Conservation (phyloP, 2,888 invertebrate species). For the Heterodera filipjevi region DNA sequence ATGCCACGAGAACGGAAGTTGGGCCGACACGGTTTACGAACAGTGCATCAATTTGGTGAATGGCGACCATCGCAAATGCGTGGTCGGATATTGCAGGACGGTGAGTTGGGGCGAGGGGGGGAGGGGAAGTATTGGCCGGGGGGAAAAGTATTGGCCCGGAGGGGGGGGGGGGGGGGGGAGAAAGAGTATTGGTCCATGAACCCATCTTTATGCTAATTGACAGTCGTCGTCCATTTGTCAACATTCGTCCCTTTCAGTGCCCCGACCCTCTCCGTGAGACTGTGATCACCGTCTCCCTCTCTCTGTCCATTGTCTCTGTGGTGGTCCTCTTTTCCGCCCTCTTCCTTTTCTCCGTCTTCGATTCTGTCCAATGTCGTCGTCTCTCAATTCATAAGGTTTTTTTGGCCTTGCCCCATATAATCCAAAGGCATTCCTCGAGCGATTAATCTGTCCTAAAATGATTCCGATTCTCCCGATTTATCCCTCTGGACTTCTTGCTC, state of each 20-base stretch:
- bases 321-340: constrained; percentile 59
- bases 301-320: constrained; percentile 61
- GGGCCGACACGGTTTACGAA: constrained; percentile 58
- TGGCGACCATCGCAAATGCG: constrained; percentile 52
- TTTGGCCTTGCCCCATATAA: neutral
- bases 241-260: constrained; percentile 50
- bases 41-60: constrained; percentile 57
- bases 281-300: constrained; percentile 58
- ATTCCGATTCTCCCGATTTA: no score
- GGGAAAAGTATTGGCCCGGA: neutral
- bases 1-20: constrained; percentile 52
- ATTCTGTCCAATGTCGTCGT: constrained; percentile 65
- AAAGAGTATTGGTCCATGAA: neutral
- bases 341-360: constrained; percentile 62
- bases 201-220: neutral
- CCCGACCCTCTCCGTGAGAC: constrained; percentile 60
- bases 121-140: no score
- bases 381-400: constrained; percentile 67
- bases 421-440: no score
- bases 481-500: no score
- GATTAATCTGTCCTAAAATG: no score
- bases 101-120: constrained; percentile 49
- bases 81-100: constrained; percentile 59
- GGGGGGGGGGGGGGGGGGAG: neutral
- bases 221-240: neutral